These are phyloP conservation scores for Hyperoplus immaculatus DNA, from an alignment of 2,797 vertebrate genomes.

Conservation along the genomic window DNA sequence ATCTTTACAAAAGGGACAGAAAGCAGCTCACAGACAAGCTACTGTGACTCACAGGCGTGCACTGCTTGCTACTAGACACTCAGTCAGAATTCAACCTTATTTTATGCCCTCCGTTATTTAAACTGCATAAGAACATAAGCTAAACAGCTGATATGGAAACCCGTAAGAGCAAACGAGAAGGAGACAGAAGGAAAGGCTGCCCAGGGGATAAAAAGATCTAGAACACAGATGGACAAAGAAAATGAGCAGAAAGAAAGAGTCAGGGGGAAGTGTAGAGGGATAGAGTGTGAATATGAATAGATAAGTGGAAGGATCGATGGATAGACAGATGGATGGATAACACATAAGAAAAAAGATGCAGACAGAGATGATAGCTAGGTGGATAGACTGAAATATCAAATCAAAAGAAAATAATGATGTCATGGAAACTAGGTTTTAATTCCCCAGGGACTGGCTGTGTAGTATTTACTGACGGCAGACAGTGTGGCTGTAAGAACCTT, in stretches of 20 bases:
- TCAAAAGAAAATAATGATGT: not conserved
- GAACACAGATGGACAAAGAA: conserved; percentile 37
- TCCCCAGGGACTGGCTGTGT: not conserved
- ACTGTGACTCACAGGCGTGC: not conserved
- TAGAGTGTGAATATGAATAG: not conserved
- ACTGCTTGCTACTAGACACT: not conserved
- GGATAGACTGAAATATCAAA: not conserved
- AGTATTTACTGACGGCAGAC: conserved; percentile 11
- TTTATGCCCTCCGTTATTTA: conserved; percentile 27
- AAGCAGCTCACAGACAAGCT: not conserved
- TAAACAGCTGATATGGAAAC: conserved; percentile 33
- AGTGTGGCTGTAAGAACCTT: conserved; percentile 10
- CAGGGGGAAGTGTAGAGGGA: not conserved
- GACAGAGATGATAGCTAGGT: not conserved
- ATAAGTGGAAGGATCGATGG: not conserved
- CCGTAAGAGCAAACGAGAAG: conserved; percentile 21
- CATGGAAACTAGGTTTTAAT: conserved; percentile 1
- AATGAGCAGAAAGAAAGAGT: conserved; percentile 3
- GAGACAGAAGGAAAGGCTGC: conserved; percentile 17
- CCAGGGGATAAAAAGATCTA: not conserved
- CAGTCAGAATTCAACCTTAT: conserved; percentile 24
- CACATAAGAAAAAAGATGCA: not conserved
- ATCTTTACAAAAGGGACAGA: not conserved
- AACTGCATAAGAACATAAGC: conserved; percentile 20
- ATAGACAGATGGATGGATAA: not conserved